Evolutionary conservation across 1,140 invertebrate genomes (phyloP).

Genomic region (Papilio polyxenes): DNA sequence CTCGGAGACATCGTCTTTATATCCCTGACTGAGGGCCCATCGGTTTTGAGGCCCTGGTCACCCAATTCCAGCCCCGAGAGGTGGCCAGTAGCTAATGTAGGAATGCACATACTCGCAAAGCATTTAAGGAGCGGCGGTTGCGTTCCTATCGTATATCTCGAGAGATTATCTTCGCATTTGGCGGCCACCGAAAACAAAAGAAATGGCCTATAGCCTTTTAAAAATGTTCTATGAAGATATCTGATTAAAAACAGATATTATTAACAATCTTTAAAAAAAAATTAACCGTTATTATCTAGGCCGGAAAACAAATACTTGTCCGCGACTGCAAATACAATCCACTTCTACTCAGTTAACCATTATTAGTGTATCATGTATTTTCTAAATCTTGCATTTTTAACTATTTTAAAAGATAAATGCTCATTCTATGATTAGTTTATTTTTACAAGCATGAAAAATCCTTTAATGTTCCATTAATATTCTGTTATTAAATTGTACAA

Average conservation of each 20-base stretch:
- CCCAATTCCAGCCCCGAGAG: too few species aligned
- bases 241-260: neutral
- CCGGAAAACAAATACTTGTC: slow-evolving; percentile 8
- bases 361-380: neutral
- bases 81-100: too few species aligned
- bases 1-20: too few species aligned
- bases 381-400: neutral
- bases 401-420: neutral
- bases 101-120: too few species aligned
- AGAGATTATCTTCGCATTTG: too few species aligned
- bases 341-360: neutral
- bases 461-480: slow-evolving; percentile 32
- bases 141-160: too few species aligned
- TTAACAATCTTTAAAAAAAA: neutral
- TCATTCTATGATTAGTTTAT: neutral
- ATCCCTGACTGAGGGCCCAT: too few species aligned
- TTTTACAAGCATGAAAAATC: neutral
- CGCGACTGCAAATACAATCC: neutral
- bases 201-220: too few species aligned
- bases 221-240: neutral
- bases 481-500: neutral
- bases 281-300: neutral
- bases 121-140: too few species aligned
- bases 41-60: too few species aligned
- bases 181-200: too few species aligned